Evolutionary conservation across 2,888 invertebrate genomes (phyloP), one percentile per base, ranked within the genome.

Genomic region (Uropetala carovei): DNA sequence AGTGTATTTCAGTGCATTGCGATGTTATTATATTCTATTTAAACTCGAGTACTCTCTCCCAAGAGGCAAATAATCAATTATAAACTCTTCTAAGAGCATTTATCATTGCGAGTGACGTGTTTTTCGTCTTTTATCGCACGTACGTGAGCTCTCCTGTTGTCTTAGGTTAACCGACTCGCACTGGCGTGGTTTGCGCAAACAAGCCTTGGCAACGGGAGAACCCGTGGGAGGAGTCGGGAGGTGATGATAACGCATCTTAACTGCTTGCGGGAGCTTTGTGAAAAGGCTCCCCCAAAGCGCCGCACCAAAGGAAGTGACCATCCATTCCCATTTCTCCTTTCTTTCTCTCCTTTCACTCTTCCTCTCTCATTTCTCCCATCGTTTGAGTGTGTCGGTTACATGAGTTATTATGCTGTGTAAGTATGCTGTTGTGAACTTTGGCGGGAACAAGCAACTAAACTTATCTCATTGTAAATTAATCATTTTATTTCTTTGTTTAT

Each of bases 231-330:
- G 82, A 82, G 30, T 56, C 57, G 83, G 83, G 83, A 83, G 56
- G 57, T 83, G 83, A 83, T 83, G 83, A 83, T 83, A 83, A 83
- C 83, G n/a, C 83, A 18, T 43, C 5, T 43, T 56, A 83, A 18
- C 83, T 83, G 83, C 83, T 83, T 83, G 83, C n/a, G 83, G 7
- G 83, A 10, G 57, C 83, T 57, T n/a, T 83, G 83, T 43, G 16
- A 83, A 83, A 43, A 57, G 83, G 83, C 13, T 18, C n/a, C 83
- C 83, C 5, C 83, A 83, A 83, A n/a, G 83, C 83, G 83, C 83
- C 16, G 83, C 43, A 83, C 83, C 43, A 43, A 83, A 10, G 83
- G 83, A 43, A 18, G 14, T 7, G 5, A 83, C 83, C 83, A 13
- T 56, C 10, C 56, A 43, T 4, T 56, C 10, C 83, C 2, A 82